Evolutionary conservation across 2,797 vertebrate genomes (phyloP), one percentile per base, ranked within the genome.

Genomic region (Helostoma temminkii): DNA sequence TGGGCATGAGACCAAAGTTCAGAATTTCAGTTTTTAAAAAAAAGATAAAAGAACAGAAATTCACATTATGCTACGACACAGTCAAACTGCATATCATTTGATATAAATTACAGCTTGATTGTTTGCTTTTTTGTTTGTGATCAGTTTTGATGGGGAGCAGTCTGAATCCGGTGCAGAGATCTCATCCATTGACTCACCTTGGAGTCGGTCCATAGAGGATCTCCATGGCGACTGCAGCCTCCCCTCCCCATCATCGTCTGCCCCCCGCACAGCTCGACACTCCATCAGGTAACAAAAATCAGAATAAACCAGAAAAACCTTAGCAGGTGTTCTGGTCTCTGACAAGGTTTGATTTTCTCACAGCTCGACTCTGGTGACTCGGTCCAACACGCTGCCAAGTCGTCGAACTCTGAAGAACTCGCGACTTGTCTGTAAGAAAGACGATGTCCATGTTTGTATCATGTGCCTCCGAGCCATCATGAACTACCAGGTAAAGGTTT

Each of bases 401-500:
- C 93, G 98, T 30, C 93, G 96, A 37, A 98, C 98, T 0, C 90
- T 99, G 19, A 98, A 98, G 70, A 98, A 99, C 65, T 98, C 97
- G 12, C 90, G 97, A 64, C 80, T 99, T 47, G 97, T 99, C 81
- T 97, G 96, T 71, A 98, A 98, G 78, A 98, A 98, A 77, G 98
- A 98, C 1, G 98, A 99, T 0, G 97, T 99, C 2, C 98, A 99
- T 0, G 98, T 99, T 28, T 99, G 97, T 85, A 93, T 99, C 92
- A 99, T 99, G 98, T 99, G 98, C 89, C 86, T 99, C 16, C 80
- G 98, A 52, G 98, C 97, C 84, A 95, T 99, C 64, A 99, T 99
- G 97, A 99, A 99, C 89, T 99, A 99, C 82, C 97, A 99, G 97
- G 98, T 98, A 56, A 41, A 5, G 18, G 7, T n/a, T n/a, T 19